These are phyloP conservation scores for Phasianus colchicus DNA, from an alignment of 2,113 vertebrate species.

Conservation along the genomic window DNA sequence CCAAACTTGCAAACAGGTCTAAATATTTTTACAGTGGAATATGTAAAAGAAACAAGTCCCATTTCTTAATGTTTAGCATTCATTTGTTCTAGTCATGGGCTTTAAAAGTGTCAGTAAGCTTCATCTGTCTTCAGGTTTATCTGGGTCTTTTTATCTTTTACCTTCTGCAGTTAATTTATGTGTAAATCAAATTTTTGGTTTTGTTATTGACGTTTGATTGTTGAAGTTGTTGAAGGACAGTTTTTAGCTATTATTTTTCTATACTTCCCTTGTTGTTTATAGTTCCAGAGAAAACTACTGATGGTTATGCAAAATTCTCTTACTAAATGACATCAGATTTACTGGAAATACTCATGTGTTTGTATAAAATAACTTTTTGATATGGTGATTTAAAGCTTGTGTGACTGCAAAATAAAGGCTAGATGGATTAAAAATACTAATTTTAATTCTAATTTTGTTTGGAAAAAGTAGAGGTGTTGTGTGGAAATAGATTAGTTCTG, in stretches of 20 bases:
- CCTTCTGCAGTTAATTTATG: background rate
- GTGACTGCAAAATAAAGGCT: background rate
- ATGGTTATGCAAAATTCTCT: background rate
- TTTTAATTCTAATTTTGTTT: background rate
- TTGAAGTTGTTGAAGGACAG: background rate
- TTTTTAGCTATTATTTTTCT: background rate
- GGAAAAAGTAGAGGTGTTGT: background rate
- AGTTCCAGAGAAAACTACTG: background rate
- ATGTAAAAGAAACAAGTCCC: background rate
- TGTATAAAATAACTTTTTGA: background rate
- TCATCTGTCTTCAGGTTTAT: background rate
- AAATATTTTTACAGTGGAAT: background rate
- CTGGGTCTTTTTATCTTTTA: background rate
- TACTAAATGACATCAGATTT: background rate
- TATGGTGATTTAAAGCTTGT: background rate
- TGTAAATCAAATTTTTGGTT: background rate
- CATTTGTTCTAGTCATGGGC: background rate
- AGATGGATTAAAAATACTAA: background rate
- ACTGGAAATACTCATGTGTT: background rate
- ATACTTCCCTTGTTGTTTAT: background rate
- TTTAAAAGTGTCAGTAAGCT: background rate
- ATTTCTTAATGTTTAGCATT: background rate
- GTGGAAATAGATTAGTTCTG: background rate
- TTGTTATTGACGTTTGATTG: background rate
- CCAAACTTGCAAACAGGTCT: background rate